Base-by-base conservation (phyloP, 2,113 vertebrate genomes). In the Gymnarchus niloticus region DNA sequence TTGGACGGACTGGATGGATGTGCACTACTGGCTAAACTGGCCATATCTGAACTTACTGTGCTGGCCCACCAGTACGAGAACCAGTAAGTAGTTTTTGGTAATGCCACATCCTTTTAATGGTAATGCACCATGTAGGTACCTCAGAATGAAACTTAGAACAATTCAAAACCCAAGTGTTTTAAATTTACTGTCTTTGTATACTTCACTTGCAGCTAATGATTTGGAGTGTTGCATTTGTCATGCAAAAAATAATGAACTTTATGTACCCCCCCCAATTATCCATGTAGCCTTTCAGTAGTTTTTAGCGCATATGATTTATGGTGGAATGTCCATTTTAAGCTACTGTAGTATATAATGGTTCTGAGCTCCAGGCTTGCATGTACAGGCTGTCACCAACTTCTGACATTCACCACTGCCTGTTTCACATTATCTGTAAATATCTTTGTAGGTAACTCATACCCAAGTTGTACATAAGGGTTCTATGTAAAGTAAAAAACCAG, bases 361-460 rank as follows among this genome's bases (percentile, higher is more conserved):
- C 25, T 57, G 48, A 21, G 4, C 37, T n/a, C 54, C 54, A 23
- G 37, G n/a, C 57, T 37, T 37, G 46, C 25, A 73, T 52, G 3
- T 49, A 48, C 37, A 56, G 12, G 8, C 19, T 49, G n/a, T 81
- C 28, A 54, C 25, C 2, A 23, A 73, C 37, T 78, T 41, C 33
- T 44, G 48, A 49, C 28, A 17, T 37, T 10, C n/a, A 41, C 37
- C 52, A 51, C 37, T 61, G 3, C 37, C 57, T 87, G 44, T 41
- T 69, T 83, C 37, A 46, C 51, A 86, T 52, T 28, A 80, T 65
- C 78, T 89, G 90, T 91, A 91, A 87, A 90, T 88, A 88, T 57
- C 73, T 41, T 56, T 46, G 33, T 80, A 87, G 56, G 76, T 88
- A 85, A 90, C 88, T 83, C 85, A 73, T 48, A 76, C 56, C 61